Evolutionary conservation across 2,113 vertebrate genomes (phyloP), one percentile per base, ranked within the genome.

Genomic region (Diglossa brunneiventris): DNA sequence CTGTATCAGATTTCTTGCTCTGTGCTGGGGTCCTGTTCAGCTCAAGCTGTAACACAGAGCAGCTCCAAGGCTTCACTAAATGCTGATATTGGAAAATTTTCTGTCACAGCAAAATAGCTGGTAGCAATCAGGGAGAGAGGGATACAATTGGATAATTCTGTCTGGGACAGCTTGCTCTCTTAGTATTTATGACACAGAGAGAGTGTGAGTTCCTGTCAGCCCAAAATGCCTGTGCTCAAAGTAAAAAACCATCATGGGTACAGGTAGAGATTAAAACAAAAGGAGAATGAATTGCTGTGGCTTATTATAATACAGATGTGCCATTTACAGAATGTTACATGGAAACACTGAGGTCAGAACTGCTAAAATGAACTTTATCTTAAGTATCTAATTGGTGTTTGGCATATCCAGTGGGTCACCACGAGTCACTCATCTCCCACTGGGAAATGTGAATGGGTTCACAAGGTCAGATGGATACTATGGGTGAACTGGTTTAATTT

Each of bases 401-500:
- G 44, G 74, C 11, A 6, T 28, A 84, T 15, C 62, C 66, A 68
- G 0, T 3, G 30, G 68, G 69, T 75, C 61, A 72, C 56, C 62
- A 41, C 8, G 1, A 79, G 62, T 37, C 55, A 12, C 63, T 37
- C n/a, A 23, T n/a, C 62, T 85, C 72, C 50, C 19, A 7, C 78
- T 92, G 95, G 76, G 94, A 93, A 94, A 93, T 83, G 74, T 67
- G 28, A 9, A 69, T 6, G 21, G 83, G 87, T 82, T 91, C 75
- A 78, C 77, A 91, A 78, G 92, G 95, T 90, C 49, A 37, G 93
- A 73, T 6, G 3, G 87, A 88, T 49, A 63, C 64, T 83, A 11
- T 53, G 80, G 88, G 91, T 92, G 89, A 96, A 96, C 24, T 5
- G 76, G 79, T 97, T 94, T 26, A 18, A 95, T 95, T 97, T 81